Conservation (phyloP, 2,797 vertebrate genomes). For the Phataginus tetradactyla region DNA sequence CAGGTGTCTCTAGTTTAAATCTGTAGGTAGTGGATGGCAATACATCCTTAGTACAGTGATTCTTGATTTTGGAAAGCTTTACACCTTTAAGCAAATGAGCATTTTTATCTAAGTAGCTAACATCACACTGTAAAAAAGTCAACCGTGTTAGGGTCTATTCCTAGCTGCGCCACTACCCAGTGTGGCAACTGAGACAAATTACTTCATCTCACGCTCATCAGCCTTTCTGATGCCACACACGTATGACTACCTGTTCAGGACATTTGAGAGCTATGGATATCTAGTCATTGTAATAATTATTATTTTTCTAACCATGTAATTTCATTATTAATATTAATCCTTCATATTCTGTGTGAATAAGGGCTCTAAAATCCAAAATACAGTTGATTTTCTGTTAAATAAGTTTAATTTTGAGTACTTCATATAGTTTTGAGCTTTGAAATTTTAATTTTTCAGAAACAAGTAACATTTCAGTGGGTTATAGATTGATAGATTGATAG, state of each 20-base stretch:
- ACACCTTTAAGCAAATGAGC: conserved; percentile 59
- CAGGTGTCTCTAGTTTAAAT: neutral
- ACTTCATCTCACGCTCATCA: neutral
- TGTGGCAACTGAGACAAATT: conserved; percentile 20
- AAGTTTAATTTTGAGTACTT: neutral
- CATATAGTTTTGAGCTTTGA: neutral
- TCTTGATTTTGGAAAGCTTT: conserved; percentile 50
- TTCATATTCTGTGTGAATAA: neutral
- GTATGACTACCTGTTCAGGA: neutral
- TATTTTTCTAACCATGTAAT: neutral
- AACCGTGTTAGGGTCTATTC: conserved; percentile 48
- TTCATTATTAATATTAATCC: conserved; percentile 18
- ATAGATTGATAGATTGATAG: neutral
- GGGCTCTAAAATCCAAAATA: neutral
- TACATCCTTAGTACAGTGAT: neutral
- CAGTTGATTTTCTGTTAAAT: neutral
- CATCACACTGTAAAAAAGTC: conserved; percentile 52
- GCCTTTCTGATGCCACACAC: neutral
- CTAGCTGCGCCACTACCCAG: neutral
- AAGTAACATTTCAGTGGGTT: neutral
- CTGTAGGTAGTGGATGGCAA: neutral
- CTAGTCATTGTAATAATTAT: neutral
- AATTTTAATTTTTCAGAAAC: neutral
- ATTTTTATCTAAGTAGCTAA: conserved; percentile 67
- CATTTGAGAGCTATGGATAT: neutral